Percentiles rank a stretch among this genome's conserved stretches.
Conservation (phyloP, 2,888 invertebrate genomes). For the Alloplasta piceator region DNA sequence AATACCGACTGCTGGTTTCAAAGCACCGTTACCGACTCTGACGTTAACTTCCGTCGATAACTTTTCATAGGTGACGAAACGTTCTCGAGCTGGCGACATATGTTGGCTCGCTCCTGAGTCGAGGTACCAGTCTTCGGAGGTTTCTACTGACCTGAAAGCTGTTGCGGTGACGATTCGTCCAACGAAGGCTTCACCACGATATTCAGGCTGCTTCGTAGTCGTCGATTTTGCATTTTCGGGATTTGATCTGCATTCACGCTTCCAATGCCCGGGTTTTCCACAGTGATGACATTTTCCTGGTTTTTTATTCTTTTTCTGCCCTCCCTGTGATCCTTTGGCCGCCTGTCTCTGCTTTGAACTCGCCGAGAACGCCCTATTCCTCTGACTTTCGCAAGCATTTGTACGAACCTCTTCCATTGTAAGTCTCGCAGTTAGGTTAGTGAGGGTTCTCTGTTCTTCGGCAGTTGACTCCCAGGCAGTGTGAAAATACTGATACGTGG, state of each 20-base stretch:
- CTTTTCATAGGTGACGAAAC: constrained; percentile 52
- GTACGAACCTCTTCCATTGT: constrained; percentile 42
- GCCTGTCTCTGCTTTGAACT: constrained; percentile 4
- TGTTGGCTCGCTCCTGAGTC: constrained; percentile 66
- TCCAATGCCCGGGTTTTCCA: constrained; percentile 62
- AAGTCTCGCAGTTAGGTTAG: constrained; percentile 52
- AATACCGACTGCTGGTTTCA: constrained; percentile 15
- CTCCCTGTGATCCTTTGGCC: neutral
- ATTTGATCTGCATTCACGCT: constrained; percentile 13
- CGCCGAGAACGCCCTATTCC: constrained; percentile 18
- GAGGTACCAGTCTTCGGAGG: constrained; percentile 35
- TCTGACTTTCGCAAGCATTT: neutral
- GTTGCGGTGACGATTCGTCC: neutral
- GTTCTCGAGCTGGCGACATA: constrained; percentile 56
- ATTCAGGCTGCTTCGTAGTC: neutral
- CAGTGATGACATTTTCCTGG: constrained; percentile 57
- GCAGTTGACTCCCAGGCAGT: constrained; percentile 67
- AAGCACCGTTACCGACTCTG: constrained; percentile 58
- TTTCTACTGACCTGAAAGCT: neutral
- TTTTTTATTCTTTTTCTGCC: neutral
- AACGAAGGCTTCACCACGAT: constrained; percentile 7
- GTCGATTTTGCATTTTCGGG: neutral
- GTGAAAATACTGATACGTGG: constrained; percentile 54
- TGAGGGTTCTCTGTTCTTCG: constrained; percentile 20
- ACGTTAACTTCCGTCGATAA: constrained; percentile 21